Base-by-base conservation (phyloP, 2,888 invertebrate genomes). In the Linyphia triangularis region DNA sequence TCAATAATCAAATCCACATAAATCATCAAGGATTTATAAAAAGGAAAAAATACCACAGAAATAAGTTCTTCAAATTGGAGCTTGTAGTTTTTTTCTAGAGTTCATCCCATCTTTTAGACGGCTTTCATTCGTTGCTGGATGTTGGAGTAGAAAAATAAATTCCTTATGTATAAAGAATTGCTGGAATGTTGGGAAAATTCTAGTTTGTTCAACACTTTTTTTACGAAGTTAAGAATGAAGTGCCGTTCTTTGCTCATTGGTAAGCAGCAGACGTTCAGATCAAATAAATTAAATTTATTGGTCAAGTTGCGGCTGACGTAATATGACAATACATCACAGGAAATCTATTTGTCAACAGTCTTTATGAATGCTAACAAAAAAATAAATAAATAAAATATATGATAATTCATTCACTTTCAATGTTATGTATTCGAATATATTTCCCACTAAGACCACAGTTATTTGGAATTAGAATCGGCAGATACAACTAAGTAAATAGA, bases 141-240 rank as follows among this genome's bases (percentile, higher is more conserved):
- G 61, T 61, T 77, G 7, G n/a, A 22, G 19, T 13, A 63, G 59
- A 77, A 77, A 77, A 73, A 57, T 59, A 57, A 73, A 73, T 73
- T 77, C 63, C 63, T 77, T 63, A 37, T 26, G n/a, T 13, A 37
- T 33, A 61, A 77, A 77, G 77, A 77, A 77, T 77, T 28, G n/a
- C 40, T 40, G 77, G 77, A 77, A 77, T 77, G 77, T 59, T 19
- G 16, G 77, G 63, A 24, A 63, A 77, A 63, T 61, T 63, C 37
- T 37, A 37, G 77, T 63, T 63, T 37, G 40, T 63, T 40, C 37
- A 37, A 63, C 77, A 30, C 61, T 70, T 70, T 67, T 73, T 77
- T n/a, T 77, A 77, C 24, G 61, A 24, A 19, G 37, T n/a, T 59
- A 19, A 22, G 57, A 63, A 67, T 67, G 33, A 51, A 51, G n/a